phyloP scores from a whole-genome alignment of 2,797 vertebrate species.

The Margarornis squamiger region DNA sequence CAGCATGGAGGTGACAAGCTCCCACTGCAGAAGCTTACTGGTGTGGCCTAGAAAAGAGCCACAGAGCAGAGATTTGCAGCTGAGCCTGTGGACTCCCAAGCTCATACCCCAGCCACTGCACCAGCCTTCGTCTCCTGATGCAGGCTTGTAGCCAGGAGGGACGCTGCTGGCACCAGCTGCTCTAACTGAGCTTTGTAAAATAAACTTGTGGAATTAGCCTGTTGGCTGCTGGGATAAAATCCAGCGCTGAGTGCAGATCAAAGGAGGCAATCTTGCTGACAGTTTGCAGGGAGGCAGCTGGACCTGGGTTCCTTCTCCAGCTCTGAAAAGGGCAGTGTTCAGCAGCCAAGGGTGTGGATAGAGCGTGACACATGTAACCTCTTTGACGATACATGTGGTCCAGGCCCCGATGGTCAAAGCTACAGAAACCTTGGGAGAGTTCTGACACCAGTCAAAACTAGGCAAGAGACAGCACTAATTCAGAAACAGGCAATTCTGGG shows the following conservation, averaged over 20 bases:
- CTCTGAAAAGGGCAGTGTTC: background rate
- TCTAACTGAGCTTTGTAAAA: constrained; percentile 58
- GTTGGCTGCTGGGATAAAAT: constrained; percentile 61
- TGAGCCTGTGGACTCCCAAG: background rate
- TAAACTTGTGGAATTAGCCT: constrained; percentile 62
- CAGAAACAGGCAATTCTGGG: background rate
- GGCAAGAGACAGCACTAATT: background rate
- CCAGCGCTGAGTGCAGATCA: constrained; percentile 31
- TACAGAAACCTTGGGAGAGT: background rate
- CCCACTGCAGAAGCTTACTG: background rate
- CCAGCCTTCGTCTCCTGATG: background rate
- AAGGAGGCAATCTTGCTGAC: constrained; percentile 8
- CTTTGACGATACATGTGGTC: accelerated
- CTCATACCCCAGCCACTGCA: constrained; percentile 15
- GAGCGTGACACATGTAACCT: accelerated
- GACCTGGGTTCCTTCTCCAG: background rate
- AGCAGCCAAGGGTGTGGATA: background rate
- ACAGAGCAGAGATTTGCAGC: background rate
- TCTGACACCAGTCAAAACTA: background rate
- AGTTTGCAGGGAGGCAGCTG: background rate
- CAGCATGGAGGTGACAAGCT: background rate
- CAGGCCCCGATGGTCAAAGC: background rate
- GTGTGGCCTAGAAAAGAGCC: background rate
- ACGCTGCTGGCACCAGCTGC: constrained; percentile 20
- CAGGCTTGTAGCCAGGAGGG: constrained; percentile 21